phyloP scores from a whole-genome alignment of 2,888 invertebrate species.

The Pyrocoelia pectoralis region DNA sequence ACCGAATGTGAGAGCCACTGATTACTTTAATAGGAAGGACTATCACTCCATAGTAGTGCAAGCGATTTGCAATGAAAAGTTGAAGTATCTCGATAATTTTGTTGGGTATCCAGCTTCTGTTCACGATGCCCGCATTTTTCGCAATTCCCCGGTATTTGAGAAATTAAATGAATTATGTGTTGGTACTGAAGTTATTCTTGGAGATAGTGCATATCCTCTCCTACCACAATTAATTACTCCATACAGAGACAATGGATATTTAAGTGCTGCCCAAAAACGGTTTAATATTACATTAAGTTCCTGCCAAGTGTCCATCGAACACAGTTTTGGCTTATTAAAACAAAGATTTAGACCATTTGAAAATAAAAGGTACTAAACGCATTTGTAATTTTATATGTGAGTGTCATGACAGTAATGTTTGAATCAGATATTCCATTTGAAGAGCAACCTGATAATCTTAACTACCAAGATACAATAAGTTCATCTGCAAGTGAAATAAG shows the following conservation, averaged over 20 bases:
- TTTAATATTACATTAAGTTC: slow-evolving; percentile 26
- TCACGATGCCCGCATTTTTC: slow-evolving; percentile 19
- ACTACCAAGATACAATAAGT: neutral
- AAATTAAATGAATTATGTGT: slow-evolving; percentile 14
- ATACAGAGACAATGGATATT: slow-evolving; percentile 26
- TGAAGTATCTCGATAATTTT: slow-evolving; percentile 14
- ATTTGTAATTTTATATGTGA: slow-evolving; percentile 21
- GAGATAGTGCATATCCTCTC: slow-evolving; percentile 32
- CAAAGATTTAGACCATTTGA: slow-evolving; percentile 31
- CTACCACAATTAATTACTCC: slow-evolving; percentile 22
- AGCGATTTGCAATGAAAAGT: slow-evolving; percentile 16
- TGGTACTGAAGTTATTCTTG: slow-evolving; percentile 21
- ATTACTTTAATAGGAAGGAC: slow-evolving; percentile 19
- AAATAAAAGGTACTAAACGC: slow-evolving; percentile 21
- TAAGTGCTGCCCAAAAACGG: slow-evolving; percentile 19
- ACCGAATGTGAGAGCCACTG: neutral
- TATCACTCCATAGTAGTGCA: slow-evolving; percentile 17
- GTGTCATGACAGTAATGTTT: slow-evolving; percentile 5
- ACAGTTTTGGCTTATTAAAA: slow-evolving; percentile 31
- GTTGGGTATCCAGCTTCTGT: slow-evolving; percentile 26
- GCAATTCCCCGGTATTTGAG: slow-evolving; percentile 8
- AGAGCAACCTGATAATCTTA: slow-evolving; percentile 1
- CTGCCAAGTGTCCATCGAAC: slow-evolving; percentile 25
- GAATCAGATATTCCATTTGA: neutral
- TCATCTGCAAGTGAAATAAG: no score